Evolutionary conservation across 2,888 invertebrate species (phyloP).

Genomic region (Gonocerus acuteangulatus): DNA sequence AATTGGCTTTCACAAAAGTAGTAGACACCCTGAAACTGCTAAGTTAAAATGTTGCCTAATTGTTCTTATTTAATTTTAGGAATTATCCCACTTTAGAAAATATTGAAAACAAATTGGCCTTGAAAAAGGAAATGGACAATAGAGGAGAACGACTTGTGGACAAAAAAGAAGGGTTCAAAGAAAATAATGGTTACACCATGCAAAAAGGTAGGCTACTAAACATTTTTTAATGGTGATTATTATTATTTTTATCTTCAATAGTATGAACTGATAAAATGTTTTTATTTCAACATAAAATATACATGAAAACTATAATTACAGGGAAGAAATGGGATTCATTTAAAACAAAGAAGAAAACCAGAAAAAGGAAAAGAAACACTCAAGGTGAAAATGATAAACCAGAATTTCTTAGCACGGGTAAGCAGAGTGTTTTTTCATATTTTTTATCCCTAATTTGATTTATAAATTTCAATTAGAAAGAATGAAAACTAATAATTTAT

Average conservation of each 20-base stretch:
- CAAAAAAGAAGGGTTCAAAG: background rate
- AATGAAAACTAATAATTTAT: too few species aligned
- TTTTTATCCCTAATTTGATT: too few species aligned
- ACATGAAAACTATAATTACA: background rate
- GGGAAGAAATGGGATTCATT: background rate
- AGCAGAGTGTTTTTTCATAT: too few species aligned
- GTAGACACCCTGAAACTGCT: too few species aligned
- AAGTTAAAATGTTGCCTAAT: too few species aligned
- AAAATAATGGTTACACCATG: background rate
- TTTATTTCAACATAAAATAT: background rate
- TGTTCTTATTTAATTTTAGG: slow-evolving; percentile 43
- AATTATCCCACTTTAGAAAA: slow-evolving; percentile 63
- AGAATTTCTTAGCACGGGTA: background rate
- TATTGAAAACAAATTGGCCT: slow-evolving; percentile 42
- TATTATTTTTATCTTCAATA: too few species aligned
- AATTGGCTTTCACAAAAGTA: too few species aligned
- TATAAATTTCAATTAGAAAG: too few species aligned
- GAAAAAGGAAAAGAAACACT: background rate
- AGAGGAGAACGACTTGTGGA: slow-evolving; percentile 43
- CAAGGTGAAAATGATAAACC: background rate
- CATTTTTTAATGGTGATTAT: too few species aligned
- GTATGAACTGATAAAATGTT: background rate
- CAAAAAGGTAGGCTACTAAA: background rate
- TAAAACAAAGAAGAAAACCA: background rate
- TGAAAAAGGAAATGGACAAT: slow-evolving; percentile 42